phyloP scores from a whole-genome alignment of 2,113 vertebrate genomes.

The Lophius piscatorius region DNA sequence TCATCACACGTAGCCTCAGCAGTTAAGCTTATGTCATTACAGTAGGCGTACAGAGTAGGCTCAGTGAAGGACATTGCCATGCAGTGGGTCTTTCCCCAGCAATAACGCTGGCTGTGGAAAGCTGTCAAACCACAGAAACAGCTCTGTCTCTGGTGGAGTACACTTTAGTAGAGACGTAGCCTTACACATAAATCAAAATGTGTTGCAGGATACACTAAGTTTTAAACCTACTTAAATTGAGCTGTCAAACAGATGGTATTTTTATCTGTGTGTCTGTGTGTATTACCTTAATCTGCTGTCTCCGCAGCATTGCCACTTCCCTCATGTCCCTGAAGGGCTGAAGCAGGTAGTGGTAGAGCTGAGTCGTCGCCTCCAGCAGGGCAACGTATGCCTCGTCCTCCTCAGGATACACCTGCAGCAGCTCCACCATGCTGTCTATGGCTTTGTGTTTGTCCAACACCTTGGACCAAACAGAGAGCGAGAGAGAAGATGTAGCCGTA shows the following conservation, averaged over 20 bases:
- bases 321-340: conserved; percentile 98
- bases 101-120: conserved; percentile 17
- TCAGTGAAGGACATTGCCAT: conserved; percentile 1
- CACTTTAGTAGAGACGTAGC: neutral
- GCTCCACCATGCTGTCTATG: conserved; percentile 94
- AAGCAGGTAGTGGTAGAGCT: conserved; percentile 96
- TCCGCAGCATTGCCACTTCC: conserved; percentile 93
- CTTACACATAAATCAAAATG: neutral
- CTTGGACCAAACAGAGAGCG: conserved; percentile 62
- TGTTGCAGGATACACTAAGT: conserved; percentile 6
- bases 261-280: conserved; percentile 18
- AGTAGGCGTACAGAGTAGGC: conserved; percentile 16
- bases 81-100: conserved; percentile 1
- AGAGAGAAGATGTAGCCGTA: neutral
- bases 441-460: conserved; percentile 92
- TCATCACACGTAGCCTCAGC: conserved; percentile 27
- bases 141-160: neutral
- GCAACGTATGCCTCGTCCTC: conserved; percentile 91
- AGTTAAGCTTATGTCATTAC: conserved; percentile 36
- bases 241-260: conserved; percentile 58
- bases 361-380: conserved; percentile 92
- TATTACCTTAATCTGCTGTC: conserved; percentile 97
- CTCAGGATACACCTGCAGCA: conserved; percentile 92
- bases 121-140: conserved; percentile 10
- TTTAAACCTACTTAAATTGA: conserved; percentile 55